phyloP scores from a whole-genome alignment of 2,113 vertebrate genomes.

The Gallinago paraguaiae region DNA sequence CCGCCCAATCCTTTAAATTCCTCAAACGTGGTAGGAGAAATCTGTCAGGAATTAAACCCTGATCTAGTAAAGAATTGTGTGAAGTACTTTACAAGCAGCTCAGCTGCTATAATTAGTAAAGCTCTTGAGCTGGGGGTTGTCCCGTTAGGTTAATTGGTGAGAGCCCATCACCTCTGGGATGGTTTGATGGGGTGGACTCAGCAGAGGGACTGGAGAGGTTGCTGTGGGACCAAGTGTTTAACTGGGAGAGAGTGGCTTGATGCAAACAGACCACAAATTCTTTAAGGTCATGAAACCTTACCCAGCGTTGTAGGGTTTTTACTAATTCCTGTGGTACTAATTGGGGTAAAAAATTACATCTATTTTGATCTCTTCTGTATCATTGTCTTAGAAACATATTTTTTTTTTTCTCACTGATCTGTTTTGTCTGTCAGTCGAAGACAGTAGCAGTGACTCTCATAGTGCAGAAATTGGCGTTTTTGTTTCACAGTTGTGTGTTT shows the following conservation, averaged over 20 bases:
- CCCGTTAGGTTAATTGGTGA: background rate
- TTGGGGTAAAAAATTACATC: rapidly evolving
- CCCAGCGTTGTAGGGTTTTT: background rate
- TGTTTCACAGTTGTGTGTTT: background rate
- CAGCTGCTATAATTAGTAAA: background rate
- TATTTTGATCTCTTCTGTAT: rapidly evolving
- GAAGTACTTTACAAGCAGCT: background rate
- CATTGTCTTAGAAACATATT: background rate
- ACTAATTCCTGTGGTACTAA: rapidly evolving
- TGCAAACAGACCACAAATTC: rapidly evolving
- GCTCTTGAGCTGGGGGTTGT: background rate
- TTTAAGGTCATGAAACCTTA: background rate
- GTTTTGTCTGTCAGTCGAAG: background rate
- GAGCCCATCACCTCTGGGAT: rapidly evolving
- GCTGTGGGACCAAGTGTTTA: rapidly evolving
- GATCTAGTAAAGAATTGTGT: background rate
- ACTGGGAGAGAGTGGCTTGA: rapidly evolving
- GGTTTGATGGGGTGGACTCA: background rate
- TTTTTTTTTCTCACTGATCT: rapidly evolving
- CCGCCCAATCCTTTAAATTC: background rate
- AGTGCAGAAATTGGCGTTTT: background rate
- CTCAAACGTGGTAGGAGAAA: background rate
- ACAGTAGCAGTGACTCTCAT: rapidly evolving
- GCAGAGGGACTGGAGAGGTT: rapidly evolving
- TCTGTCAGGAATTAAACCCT: background rate